phyloP scores from a whole-genome alignment of 2,888 invertebrate genomes.

The Microctonus aethiopoides region DNA sequence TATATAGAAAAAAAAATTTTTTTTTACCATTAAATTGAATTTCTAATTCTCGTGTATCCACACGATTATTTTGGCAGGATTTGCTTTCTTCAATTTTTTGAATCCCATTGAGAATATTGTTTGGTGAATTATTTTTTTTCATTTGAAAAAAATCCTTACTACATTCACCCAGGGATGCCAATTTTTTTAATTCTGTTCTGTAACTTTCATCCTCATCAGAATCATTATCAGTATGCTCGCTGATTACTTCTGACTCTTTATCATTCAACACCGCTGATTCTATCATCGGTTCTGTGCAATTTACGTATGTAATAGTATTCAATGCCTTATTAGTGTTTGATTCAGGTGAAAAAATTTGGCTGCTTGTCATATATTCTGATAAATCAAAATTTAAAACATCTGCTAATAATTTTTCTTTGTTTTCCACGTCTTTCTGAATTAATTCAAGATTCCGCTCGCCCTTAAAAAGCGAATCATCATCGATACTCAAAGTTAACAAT shows the following conservation, averaged over 20 bases:
- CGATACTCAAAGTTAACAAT: conserved; percentile 51
- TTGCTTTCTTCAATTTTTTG: conserved; percentile 38
- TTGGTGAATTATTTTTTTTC: conserved; percentile 42
- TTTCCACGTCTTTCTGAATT: conserved; percentile 78
- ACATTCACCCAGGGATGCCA: conserved; percentile 58
- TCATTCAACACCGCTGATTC: neutral
- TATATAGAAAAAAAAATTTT: neutral
- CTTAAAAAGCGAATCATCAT: conserved; percentile 51
- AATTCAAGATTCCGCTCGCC: conserved; percentile 66
- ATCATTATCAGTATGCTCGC: conserved; percentile 46
- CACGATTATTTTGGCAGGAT: conserved; percentile 24
- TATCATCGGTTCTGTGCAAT: conserved; percentile 41
- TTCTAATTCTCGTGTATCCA: conserved; percentile 49
- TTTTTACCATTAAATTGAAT: conserved; percentile 56
- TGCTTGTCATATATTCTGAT: conserved; percentile 58
- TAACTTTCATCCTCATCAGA: conserved; percentile 62
- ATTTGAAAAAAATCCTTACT: conserved; percentile 54
- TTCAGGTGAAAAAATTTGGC: conserved; percentile 43
- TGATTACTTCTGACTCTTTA: conserved; percentile 28
- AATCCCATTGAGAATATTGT: conserved; percentile 37
- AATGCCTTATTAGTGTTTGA: conserved; percentile 45
- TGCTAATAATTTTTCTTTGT: conserved; percentile 79
- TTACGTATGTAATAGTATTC: conserved; percentile 45
- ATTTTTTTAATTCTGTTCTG: conserved; percentile 56
- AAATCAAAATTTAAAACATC: conserved; percentile 75